Evolutionary conservation across 2,113 vertebrate genomes (phyloP), one percentile per base, ranked within the genome.

Genomic region (Oncorhynchus gorbuscha): DNA sequence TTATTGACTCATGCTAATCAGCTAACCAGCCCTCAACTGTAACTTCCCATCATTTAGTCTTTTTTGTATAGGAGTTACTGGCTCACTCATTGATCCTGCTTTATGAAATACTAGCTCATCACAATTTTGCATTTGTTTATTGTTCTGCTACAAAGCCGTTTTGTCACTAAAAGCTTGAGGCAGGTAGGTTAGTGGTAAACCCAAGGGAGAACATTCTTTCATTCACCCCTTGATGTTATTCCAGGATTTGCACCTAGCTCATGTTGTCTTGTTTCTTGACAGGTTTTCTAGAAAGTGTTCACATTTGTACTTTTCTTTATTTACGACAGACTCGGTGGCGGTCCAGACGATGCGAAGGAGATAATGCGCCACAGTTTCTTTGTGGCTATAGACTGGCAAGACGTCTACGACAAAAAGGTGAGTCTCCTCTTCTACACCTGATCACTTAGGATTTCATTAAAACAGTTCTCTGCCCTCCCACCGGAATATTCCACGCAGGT

Each of bases 381-480:
- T 85, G 93, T 90, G 86, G 93, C 94, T 84, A 79, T 97, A 81
- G 96, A 97, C 91, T 98, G 97, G 97, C 97, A 98, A 92, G 95
- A 98, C 84, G 96, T 98, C 24, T 98, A 98, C 85, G 96, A 98
- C 92, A 98, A 98, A 93, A 98, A 98, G 96, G 97, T 98, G 92
- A 61, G 93, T 64, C 12, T 66, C 11, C 24, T 1, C 12, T 35
- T 28, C 22, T n/a, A 20, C 12, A 7, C 49, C 45, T 20, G 24
- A 48, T 39, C 12, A 35, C 20, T 3, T 45, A 45, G 14, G 13
- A 55, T 45, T 45, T 45, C 39, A 45, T 9, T 11, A 45, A 45
- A 45, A 2, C 51, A 18, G 51, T 18, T 55, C 51, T 55, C 0
- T 55, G 12, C 51, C 51, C 51, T 55, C 51, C 51, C 51, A 5